Percentiles rank a stretch among this genome's conserved stretches.
phyloP scores from a whole-genome alignment of 2,888 invertebrate species.

The Seira sanloemensis region DNA sequence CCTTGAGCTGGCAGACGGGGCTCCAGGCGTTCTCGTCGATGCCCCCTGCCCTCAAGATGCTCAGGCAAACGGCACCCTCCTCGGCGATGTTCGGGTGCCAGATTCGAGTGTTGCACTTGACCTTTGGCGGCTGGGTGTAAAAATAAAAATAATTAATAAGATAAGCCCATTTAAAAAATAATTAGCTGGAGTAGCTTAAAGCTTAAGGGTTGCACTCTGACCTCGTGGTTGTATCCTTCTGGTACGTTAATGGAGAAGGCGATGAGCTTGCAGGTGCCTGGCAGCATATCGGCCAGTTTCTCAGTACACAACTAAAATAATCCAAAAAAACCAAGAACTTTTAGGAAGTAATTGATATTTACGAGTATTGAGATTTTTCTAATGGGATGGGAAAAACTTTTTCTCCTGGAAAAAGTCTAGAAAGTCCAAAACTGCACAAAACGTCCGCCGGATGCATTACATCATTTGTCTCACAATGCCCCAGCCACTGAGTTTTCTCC shows the following conservation, averaged over 20 bases:
- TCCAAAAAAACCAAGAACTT: no score
- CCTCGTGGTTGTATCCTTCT: constrained; percentile 38
- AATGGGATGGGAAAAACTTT: no score
- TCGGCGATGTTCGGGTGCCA: constrained; percentile 1
- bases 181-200: neutral
- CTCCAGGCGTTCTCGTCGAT: constrained; percentile 33
- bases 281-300: neutral
- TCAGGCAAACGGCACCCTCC: neutral
- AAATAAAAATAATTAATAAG: neutral
- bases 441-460: no score
- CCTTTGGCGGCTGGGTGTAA: neutral
- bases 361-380: no score
- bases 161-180: neutral
- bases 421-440: no score
- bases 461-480: neutral
- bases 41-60: neutral
- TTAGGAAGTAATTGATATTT: no score
- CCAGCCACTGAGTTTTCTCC: no score
- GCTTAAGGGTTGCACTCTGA: neutral
- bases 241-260: constrained; percentile 20
- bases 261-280: constrained; percentile 6
- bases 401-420: no score
- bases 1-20: constrained; percentile 33
- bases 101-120: neutral
- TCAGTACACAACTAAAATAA: no score